A percentile compares a stretch with the other conserved stretches of the same genome.
These are phyloP conservation scores for Ormyrus thymus DNA, from an alignment of 2,888 invertebrate genomes.

Conservation along the genomic window DNA sequence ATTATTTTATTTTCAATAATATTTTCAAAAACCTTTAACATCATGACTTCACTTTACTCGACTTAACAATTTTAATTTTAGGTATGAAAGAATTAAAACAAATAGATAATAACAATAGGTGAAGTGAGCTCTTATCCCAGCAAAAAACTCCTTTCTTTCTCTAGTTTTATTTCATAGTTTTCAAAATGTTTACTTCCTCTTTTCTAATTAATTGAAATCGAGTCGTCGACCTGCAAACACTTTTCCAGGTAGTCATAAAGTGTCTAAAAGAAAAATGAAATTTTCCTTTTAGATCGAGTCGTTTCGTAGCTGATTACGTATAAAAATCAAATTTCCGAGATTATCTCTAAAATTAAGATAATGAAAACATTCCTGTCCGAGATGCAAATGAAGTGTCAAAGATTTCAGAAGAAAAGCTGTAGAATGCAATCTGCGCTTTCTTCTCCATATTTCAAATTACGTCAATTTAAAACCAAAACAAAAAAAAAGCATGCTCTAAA, in stretches of 20 bases:
- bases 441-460: constrained; percentile 51
- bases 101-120: too few species aligned
- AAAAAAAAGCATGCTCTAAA: constrained; percentile 28
- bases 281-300: neutral
- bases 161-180: constrained; percentile 15
- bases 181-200: constrained; percentile 14
- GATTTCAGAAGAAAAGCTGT: neutral
- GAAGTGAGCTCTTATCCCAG: neutral
- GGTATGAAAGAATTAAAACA: too few species aligned
- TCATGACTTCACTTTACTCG: too few species aligned
- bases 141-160: neutral
- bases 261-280: neutral
- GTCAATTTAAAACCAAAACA: constrained; percentile 7
- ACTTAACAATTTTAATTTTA: too few species aligned
- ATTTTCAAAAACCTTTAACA: too few species aligned
- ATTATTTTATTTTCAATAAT: too few species aligned
- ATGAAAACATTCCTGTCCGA: constrained; percentile 25
- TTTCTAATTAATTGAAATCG: constrained; percentile 7
- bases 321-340: constrained; percentile 22
- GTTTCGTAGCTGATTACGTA: neutral
- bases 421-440: neutral
- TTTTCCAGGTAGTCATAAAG: constrained; percentile 48
- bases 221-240: constrained; percentile 47
- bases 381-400: constrained; percentile 1
- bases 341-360: neutral